Percentiles rank a stretch among this genome's conserved stretches.
phyloP scores from a whole-genome alignment of 2,888 invertebrate genomes.

The Crocallis elinguaria region DNA sequence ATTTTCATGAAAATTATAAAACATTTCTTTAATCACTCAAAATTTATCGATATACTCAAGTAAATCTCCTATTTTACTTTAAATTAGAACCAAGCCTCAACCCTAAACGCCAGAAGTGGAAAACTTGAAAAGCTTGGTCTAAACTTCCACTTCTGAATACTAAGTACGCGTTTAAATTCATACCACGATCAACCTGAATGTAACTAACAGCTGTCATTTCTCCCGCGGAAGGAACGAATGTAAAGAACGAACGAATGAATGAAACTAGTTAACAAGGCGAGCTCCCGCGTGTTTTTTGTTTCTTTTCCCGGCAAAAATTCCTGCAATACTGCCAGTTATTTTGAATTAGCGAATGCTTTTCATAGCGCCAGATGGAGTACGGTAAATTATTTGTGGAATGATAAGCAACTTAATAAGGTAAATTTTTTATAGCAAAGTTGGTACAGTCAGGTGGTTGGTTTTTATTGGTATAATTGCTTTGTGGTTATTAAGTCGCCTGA shows the following conservation, averaged over 20 bases:
- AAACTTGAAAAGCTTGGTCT: slow-evolving; percentile 17
- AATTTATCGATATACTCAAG: background rate
- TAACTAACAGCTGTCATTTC: slow-evolving; percentile 12
- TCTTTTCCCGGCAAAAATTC: slow-evolving; percentile 28
- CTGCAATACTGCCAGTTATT: slow-evolving; percentile 31
- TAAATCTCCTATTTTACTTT: background rate
- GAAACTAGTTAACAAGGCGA: slow-evolving; percentile 57
- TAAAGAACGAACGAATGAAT: slow-evolving; percentile 46
- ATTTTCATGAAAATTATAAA: no score
- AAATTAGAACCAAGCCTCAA: slow-evolving; percentile 3
- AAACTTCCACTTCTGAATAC: slow-evolving; percentile 16
- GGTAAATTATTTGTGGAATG: background rate
- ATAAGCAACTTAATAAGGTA: background rate
- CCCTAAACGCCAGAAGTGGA: background rate
- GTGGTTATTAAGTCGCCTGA: no score
- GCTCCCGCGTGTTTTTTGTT: slow-evolving; percentile 25
- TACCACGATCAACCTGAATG: slow-evolving; percentile 7
- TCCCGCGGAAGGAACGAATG: slow-evolving; percentile 15
- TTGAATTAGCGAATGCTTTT: slow-evolving; percentile 49
- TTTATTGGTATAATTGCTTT: no score
- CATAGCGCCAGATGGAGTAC: slow-evolving; percentile 1
- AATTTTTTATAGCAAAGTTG: no score
- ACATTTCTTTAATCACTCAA: no score
- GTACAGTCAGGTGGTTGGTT: no score
- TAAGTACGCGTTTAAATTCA: slow-evolving; percentile 22